Evolutionary conservation across 2,797 vertebrate species (phyloP).

Genomic region (Podargus strigoides): DNA sequence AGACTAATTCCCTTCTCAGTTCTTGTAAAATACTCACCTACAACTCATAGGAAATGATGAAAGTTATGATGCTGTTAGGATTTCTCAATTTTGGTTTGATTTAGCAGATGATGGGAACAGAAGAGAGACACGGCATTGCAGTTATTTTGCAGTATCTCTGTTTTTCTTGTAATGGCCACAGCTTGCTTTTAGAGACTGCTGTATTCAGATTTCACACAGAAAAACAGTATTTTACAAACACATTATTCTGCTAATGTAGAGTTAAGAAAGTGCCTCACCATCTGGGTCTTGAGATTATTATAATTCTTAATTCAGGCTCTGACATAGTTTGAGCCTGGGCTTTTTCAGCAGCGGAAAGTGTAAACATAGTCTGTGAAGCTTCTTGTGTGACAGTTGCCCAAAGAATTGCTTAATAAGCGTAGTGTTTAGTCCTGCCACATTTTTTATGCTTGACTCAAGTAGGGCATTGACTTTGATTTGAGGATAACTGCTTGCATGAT

Average conservation of each 20-base stretch:
- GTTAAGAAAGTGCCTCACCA: not conserved
- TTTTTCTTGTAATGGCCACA: not conserved
- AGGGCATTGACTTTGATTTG: not conserved
- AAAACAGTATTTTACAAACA: not conserved
- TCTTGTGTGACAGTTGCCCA: not conserved
- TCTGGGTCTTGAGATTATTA: not conserved
- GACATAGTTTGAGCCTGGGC: not conserved
- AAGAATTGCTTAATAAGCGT: not conserved
- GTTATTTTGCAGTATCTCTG: not conserved
- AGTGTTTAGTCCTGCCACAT: not conserved
- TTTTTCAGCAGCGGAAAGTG: not conserved
- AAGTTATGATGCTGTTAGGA: not conserved
- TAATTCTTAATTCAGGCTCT: not conserved
- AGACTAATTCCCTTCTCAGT: not conserved
- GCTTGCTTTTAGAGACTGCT: not conserved
- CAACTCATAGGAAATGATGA: not conserved
- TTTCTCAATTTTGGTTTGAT: not conserved
- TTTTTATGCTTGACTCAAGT: conserved; percentile 7
- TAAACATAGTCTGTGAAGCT: not conserved
- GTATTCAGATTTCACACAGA: not conserved
- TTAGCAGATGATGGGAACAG: not conserved
- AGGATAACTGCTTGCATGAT: not conserved
- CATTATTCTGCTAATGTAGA: not conserved
- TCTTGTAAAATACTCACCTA: not conserved
- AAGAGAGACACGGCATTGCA: not conserved